Evolutionary conservation across 2,113 vertebrate species (phyloP), one percentile per base, ranked within the genome.

Genomic region (Cyprinus carpio): DNA sequence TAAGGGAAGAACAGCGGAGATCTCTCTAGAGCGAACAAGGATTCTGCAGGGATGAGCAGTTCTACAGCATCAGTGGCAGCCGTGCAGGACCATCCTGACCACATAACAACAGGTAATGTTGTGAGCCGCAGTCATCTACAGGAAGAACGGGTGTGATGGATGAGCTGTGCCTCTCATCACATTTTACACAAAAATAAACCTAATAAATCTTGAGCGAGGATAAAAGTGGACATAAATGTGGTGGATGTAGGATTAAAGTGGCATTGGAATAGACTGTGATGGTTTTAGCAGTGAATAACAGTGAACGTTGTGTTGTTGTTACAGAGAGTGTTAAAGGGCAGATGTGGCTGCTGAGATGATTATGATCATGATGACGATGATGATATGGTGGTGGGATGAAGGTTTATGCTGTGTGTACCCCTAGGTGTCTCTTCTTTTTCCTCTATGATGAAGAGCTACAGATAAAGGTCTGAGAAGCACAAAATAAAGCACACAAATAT

Each of bases 61-160:
- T 80, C 71, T 75, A 83, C 71, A 75, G 43, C 79, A 51, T 81
- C 74, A 65, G 40, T 46, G 12, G 20, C 82, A 85, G 79, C 72
- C 82, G n/a, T 54, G 84, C 82, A 81, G 75, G 81, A 60, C 79
- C 46, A 54, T 75, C 71, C 77, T 29, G 77, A 86, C 77, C 87
- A 81, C 84, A 31, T 71, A 60, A 67, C 31, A 77, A 86, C 71
- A 72, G 81, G 78, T 88, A 88, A 85, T 88, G 87, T 87, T 64
- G 54, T 87, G 78, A 82, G 40, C 74, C 51, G 1, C 27, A 51
- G 71, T 84, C 82, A 84, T 88, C 69, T 76, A 23, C 43, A 18
- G 51, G 69, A 65, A 75, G 72, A 49, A 64, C 40, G 15, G n/a
- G n/a, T 15, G 37, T 87, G 85, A 88, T 87, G 56, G 83, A 87